Evolutionary conservation across 2,113 vertebrate genomes (phyloP).

Genomic region (Lamprotornis superbus): DNA sequence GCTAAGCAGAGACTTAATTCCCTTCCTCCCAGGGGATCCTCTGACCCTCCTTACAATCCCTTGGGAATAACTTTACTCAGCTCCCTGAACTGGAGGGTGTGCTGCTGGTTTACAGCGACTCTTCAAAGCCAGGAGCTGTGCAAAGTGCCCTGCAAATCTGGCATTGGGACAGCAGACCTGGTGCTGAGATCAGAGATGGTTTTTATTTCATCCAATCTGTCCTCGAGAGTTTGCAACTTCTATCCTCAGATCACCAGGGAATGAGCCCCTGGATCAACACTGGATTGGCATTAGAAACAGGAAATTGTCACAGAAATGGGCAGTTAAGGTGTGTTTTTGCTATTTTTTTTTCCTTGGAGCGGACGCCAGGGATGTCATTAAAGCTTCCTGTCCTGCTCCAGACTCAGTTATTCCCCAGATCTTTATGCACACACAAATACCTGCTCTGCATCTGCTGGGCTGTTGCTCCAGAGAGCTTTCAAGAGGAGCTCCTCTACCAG

Average conservation of each 20-base stretch:
- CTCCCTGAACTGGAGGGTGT: fast-evolving
- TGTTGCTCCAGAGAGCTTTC: background rate
- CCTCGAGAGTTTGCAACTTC: background rate
- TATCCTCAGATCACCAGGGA: background rate
- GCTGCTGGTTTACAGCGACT: fast-evolving
- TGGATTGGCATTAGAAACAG: background rate
- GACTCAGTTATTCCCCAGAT: background rate
- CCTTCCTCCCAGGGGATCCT: background rate
- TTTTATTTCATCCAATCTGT: background rate
- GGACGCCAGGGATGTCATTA: background rate
- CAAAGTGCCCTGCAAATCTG: background rate
- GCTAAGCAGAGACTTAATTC: background rate
- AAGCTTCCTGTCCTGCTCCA: background rate
- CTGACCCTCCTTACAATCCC: background rate
- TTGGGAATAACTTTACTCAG: background rate
- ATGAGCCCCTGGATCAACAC: background rate
- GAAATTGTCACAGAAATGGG: background rate
- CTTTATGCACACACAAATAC: background rate
- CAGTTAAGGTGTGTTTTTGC: background rate
- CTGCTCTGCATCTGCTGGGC: background rate
- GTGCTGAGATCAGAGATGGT: fast-evolving
- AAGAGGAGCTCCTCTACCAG: background rate
- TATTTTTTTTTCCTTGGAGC: background rate
- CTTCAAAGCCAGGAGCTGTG: background rate
- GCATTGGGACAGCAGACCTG: background rate